These are phyloP conservation scores for Apis florea DNA, from an alignment of 1,140 invertebrate species.

Conservation along the genomic window DNA sequence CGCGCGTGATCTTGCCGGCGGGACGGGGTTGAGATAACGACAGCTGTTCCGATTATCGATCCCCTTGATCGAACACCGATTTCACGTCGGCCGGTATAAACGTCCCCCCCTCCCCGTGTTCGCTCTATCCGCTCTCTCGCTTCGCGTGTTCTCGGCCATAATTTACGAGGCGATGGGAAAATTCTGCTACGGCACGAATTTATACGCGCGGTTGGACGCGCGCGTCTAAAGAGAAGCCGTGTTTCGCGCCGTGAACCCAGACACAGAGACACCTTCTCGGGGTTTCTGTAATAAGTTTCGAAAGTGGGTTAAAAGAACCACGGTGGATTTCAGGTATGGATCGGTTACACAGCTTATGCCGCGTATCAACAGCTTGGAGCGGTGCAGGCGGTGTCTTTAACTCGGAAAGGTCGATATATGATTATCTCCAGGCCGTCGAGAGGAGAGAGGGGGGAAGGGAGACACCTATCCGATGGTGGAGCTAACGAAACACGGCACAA, in stretches of 20 bases:
- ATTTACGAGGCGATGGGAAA: conserved; percentile 32
- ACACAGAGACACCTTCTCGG: conserved; percentile 1
- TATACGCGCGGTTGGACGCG: not conserved
- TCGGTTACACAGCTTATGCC: conserved; percentile 11
- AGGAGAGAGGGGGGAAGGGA: not conserved
- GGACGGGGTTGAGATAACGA: conserved; percentile 6
- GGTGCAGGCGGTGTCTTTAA: conserved; percentile 47
- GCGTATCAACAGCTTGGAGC: conserved; percentile 43
- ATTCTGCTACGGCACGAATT: not conserved
- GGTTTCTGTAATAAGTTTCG: not conserved
- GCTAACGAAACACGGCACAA: conserved; percentile 31
- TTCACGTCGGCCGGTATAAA: conserved; percentile 3
- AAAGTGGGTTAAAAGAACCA: conserved; percentile 39
- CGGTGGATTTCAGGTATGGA: not conserved
- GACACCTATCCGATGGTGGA: not conserved
- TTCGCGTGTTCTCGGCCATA: not conserved
- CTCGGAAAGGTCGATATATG: conserved; percentile 33
- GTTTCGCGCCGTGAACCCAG: not conserved
- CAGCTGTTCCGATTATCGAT: conserved; percentile 41
- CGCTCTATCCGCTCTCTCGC: not conserved
- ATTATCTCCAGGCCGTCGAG: no score
- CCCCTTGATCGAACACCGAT: conserved; percentile 24
- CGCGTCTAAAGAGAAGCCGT: not conserved
- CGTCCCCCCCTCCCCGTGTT: not conserved
- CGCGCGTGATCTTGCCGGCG: not conserved